These are phyloP conservation scores for Eumacrocentrus americanus DNA, from an alignment of 2,888 invertebrate species.

Conservation along the genomic window DNA sequence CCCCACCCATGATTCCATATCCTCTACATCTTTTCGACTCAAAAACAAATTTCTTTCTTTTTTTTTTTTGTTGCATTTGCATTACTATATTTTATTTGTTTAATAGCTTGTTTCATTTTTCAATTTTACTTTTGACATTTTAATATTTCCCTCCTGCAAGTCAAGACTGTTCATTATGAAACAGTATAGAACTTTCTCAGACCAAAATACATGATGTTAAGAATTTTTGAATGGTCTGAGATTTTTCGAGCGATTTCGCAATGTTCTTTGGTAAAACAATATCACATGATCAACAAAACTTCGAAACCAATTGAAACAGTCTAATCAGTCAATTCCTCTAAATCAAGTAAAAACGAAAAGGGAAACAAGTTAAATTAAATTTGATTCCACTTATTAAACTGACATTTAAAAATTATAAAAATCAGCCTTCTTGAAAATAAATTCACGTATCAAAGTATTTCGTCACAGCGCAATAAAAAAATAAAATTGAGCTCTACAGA, in stretches of 20 bases:
- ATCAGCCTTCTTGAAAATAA: constrained; percentile 60
- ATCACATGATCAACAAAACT: constrained; percentile 59
- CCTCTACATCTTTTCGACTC: constrained; percentile 42
- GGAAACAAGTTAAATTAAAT: constrained; percentile 45
- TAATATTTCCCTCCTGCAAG: constrained; percentile 22
- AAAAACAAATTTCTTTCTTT: constrained; percentile 32
- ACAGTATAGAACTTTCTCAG: not conserved
- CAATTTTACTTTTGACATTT: constrained; percentile 38
- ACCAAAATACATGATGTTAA: constrained; percentile 41
- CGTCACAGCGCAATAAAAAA: constrained; percentile 58
- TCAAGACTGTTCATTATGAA: not conserved
- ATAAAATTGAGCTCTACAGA: constrained; percentile 46
- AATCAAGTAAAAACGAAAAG: constrained; percentile 36
- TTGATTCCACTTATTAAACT: constrained; percentile 50
- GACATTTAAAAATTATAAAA: constrained; percentile 54
- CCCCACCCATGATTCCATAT: constrained; percentile 44
- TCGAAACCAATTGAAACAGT: constrained; percentile 54
- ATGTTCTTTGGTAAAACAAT: constrained; percentile 62
- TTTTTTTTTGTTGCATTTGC: constrained; percentile 37
- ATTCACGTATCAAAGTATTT: constrained; percentile 54
- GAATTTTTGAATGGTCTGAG: constrained; percentile 1
- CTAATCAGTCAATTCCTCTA: constrained; percentile 55
- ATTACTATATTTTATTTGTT: constrained; percentile 18
- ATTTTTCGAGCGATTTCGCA: constrained; percentile 48
- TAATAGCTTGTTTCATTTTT: constrained; percentile 40